These are phyloP conservation scores for Rhagonycha lutea DNA, from an alignment of 2,888 invertebrate species.

Conservation along the genomic window DNA sequence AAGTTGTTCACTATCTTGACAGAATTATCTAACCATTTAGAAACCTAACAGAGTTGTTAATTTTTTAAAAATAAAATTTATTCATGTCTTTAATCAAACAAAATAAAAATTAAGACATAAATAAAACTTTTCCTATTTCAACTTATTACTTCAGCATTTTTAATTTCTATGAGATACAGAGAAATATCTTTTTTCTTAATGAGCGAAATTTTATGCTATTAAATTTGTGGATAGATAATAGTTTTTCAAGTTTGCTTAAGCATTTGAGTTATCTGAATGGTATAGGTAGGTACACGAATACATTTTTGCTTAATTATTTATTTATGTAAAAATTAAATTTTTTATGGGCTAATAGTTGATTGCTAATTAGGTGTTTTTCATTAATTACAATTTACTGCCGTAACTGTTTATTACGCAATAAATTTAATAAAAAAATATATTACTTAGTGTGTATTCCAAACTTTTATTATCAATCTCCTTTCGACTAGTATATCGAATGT, in stretches of 20 bases:
- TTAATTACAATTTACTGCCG: conserved; percentile 1
- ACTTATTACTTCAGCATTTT: background rate
- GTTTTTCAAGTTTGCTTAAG: background rate
- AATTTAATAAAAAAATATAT: background rate
- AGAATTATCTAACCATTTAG: conserved; percentile 14
- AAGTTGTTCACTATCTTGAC: conserved; percentile 12
- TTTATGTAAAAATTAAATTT: background rate
- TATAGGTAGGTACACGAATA: background rate
- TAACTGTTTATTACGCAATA: background rate
- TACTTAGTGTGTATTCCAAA: conserved; percentile 3
- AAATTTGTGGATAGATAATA: background rate
- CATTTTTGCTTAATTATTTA: background rate
- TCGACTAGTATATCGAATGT: conserved; percentile 25
- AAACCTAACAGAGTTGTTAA: conserved; percentile 3
- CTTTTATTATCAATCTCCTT: conserved; percentile 12
- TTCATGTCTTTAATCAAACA: background rate
- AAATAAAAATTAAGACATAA: background rate
- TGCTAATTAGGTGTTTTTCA: conserved; percentile 4
- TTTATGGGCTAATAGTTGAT: background rate
- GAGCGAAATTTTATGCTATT: background rate
- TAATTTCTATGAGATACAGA: background rate
- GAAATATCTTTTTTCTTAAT: background rate
- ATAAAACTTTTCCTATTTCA: background rate
- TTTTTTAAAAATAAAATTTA: conserved; percentile 2
- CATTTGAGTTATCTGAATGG: background rate